These are phyloP conservation scores for Acronicta leporina DNA, from an alignment of 2,888 invertebrate species.

Conservation along the genomic window DNA sequence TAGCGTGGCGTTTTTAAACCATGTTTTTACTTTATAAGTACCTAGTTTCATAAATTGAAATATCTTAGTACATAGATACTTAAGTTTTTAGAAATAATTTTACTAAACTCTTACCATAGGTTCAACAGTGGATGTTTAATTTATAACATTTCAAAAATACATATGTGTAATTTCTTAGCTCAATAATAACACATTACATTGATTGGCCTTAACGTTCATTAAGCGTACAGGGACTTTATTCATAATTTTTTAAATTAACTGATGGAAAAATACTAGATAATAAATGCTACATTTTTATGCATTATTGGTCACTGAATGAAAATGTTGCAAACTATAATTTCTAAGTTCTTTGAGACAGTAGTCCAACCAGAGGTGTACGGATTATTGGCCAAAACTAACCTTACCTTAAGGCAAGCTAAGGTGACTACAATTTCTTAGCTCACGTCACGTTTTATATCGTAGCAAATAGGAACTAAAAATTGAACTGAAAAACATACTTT, in stretches of 20 bases:
- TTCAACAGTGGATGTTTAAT: conserved; percentile 35
- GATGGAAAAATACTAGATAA: no score
- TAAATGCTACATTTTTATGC: no score
- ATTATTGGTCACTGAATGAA: neutral
- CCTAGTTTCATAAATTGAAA: no score
- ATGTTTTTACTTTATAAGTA: neutral
- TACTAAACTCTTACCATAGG: conserved; percentile 19
- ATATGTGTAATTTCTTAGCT: conserved; percentile 42
- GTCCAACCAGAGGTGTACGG: no score
- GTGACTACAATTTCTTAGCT: no score
- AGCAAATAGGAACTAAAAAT: no score
- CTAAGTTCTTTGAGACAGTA: no score
- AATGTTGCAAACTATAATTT: conserved; percentile 5
- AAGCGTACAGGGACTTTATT: conserved; percentile 34
- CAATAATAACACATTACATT: conserved; percentile 37
- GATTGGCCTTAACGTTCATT: conserved; percentile 48
- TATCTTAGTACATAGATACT: no score
- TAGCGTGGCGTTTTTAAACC: conserved; percentile 11
- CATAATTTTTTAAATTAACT: neutral
- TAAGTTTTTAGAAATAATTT: conserved; percentile 17
- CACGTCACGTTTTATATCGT: no score
- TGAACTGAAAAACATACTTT: no score
- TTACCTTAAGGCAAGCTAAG: no score
- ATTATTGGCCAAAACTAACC: no score
- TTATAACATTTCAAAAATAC: conserved; percentile 45